Percentiles rank a stretch among this genome's conserved stretches.
Conservation (phyloP, 1,140 invertebrate genomes). For the Triops longicaudatus region DNA sequence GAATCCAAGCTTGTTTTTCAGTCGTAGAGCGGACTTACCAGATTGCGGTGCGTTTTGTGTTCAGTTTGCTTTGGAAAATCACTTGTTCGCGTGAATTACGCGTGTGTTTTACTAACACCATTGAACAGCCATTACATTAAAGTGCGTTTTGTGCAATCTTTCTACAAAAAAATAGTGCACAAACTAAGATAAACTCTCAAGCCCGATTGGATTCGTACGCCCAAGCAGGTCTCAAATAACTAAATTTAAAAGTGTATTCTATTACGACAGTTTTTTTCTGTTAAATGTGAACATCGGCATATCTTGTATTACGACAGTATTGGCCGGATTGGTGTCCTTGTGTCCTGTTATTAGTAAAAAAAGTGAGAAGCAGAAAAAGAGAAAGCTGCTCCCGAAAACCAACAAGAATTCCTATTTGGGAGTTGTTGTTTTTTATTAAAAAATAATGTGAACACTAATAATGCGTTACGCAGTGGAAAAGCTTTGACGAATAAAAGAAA, state of each 20-base stretch:
- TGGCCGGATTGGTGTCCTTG: no score
- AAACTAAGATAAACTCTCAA: no score
- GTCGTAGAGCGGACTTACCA: not conserved
- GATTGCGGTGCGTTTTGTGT: not conserved
- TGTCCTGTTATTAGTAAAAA: no score
- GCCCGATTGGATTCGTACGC: no score
- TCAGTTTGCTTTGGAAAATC: not conserved
- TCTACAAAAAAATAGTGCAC: no score
- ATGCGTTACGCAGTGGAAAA: not conserved
- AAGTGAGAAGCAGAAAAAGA: not conserved
- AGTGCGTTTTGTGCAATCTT: not conserved
- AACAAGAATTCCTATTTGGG: not conserved
- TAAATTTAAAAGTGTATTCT: no score
- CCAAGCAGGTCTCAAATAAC: no score
- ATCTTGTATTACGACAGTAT: no score
- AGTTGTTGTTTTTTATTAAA: not conserved
- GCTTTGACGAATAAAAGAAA: not conserved
- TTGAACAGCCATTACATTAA: not conserved
- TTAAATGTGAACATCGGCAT: no score
- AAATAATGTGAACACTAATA: not conserved
- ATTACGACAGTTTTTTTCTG: no score
- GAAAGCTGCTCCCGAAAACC: not conserved
- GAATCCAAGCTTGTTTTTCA: not conserved
- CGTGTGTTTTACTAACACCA: not conserved
- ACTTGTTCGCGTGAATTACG: not conserved